Evolutionary conservation across 2,888 invertebrate genomes (phyloP).

Genomic region (Autographa gamma): DNA sequence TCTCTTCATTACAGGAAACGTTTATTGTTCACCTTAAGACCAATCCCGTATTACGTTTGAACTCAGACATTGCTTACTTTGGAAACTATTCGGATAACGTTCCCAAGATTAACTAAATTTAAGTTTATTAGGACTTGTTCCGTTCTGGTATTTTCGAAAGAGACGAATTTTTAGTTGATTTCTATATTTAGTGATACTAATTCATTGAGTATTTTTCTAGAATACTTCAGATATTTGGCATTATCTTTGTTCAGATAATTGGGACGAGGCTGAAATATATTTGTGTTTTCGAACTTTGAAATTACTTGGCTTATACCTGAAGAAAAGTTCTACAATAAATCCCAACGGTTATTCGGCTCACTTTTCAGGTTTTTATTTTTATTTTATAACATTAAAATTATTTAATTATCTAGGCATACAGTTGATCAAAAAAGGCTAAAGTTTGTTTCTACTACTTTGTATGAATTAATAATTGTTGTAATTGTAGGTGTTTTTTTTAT

Average conservation of each 20-base stretch:
- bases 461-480: no score
- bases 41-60: not conserved
- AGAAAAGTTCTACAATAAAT: not conserved
- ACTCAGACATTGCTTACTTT: not conserved
- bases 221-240: not conserved
- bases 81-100: not conserved
- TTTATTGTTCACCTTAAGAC: slow-evolving; percentile 2
- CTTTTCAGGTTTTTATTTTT: no score
- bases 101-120: not conserved
- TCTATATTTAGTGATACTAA: not conserved
- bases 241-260: not conserved
- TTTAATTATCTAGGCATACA: no score
- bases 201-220: not conserved
- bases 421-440: no score
- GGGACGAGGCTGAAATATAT: not conserved
- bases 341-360: not conserved
- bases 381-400: no score
- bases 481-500: no score
- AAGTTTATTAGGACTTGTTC: not conserved
- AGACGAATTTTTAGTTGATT: not conserved
- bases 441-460: no score
- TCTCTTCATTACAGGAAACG: not conserved
- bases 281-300: not conserved
- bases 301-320: not conserved
- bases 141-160: no score